These are phyloP conservation scores for Pseudomyrmex concolor DNA, from an alignment of 1,140 invertebrate genomes.

Conservation along the genomic window DNA sequence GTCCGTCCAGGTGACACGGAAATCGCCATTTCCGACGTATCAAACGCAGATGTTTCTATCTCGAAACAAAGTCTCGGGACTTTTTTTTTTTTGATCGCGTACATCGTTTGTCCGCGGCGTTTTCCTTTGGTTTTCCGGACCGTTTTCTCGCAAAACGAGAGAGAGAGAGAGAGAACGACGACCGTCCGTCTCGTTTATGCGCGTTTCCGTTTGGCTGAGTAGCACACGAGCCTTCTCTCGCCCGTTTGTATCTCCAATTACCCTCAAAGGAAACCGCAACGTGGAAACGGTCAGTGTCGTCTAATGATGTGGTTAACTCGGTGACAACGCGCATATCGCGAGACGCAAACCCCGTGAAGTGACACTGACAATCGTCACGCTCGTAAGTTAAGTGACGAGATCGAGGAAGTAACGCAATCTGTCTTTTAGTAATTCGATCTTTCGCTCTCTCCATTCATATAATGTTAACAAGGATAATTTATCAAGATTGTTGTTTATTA, in stretches of 20 bases:
- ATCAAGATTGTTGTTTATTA: background rate
- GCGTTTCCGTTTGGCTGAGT: conserved; percentile 81
- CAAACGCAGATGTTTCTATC: conserved; percentile 42
- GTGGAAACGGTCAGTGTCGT: conserved; percentile 76
- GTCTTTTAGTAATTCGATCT: background rate
- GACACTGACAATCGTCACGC: conserved; percentile 43
- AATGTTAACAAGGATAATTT: background rate
- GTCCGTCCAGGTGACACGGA: conserved; percentile 1
- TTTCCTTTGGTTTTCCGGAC: conserved; percentile 51
- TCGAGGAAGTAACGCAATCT: background rate
- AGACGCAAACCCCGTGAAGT: conserved; percentile 28
- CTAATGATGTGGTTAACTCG: conserved; percentile 83
- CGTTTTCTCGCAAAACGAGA: conserved; percentile 3
- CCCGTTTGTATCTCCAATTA: conserved; percentile 58
- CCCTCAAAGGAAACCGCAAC: conserved; percentile 84
- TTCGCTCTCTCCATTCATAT: background rate
- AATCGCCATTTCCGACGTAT: conserved; percentile 60
- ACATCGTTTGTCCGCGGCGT: conserved; percentile 57
- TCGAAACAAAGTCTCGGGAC: conserved; percentile 32
- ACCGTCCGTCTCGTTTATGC: conserved; percentile 76
- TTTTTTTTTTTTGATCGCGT: conserved; percentile 62
- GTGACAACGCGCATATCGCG: background rate
- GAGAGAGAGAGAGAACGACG: conserved; percentile 21
- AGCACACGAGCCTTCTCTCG: conserved; percentile 67
- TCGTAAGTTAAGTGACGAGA: background rate